Base-by-base conservation (phyloP, 2,797 vertebrate genomes). In the Paramormyrops hopkinsi region DNA sequence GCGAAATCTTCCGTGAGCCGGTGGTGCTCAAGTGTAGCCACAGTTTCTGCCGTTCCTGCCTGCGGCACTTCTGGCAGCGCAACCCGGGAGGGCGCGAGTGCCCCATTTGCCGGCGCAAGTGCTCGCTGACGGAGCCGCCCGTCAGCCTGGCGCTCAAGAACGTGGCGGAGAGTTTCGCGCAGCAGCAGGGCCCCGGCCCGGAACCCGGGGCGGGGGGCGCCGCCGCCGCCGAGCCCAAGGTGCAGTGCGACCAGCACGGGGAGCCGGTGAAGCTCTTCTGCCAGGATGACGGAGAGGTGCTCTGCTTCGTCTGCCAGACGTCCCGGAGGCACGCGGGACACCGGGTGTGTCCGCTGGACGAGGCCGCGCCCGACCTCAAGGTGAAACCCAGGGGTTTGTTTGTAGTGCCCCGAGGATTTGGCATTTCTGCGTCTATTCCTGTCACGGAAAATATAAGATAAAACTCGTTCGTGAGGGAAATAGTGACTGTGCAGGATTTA, bases 11-110 rank as follows among this genome's bases (percentile, higher is more conserved):
- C 91, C 92, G 89, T 53, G 95, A 97, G 6, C 96, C 96, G 0
- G 96, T 97, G 86, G 96, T 96, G 86, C 95, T 97, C 1, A 95
- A 96, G 90, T 97, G 96, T 93, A 97, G 95, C 94, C 96, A 97
- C 95, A 97, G 96, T 92, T 96, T 97, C 94, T 97, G 96, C 92
- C 93, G 94, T 3, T 90, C 89, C 85, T 97, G 96, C 69, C 94
- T 97, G 87, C 94, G 94, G 92, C 93, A 95, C 90, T 96, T 96
- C 94, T 97, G 96, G 96, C 96, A 91, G 93, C 95, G 94, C 93
- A 96, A 95, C 91, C 93, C 94, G 50, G 89, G 94, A 87, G 89
- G 93, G 82, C 95, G 96, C 0, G 96, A 97, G 92, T 97, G 96
- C 91, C 96, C 96, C 0, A 87, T 96, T 90, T 97, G 96, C 93